Conservation (phyloP, 1,140 invertebrate genomes). For the Lordiphosa mommai region DNA sequence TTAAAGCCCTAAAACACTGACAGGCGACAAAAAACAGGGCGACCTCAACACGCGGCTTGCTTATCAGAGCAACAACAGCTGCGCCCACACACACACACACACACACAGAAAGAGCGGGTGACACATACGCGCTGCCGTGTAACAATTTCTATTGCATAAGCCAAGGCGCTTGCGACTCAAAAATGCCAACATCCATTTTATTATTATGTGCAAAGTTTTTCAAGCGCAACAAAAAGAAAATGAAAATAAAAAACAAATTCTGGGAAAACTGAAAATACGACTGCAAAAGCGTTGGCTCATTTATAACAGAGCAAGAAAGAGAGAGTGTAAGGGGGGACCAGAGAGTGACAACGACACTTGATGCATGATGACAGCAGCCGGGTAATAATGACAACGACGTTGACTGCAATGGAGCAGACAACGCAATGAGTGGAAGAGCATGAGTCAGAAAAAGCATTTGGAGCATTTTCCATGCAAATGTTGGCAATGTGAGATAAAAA, state of each 20-base stretch:
- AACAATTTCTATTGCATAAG: slow-evolving; percentile 69
- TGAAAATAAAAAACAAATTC: slow-evolving; percentile 54
- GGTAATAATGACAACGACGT: slow-evolving; percentile 71
- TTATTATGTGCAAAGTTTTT: slow-evolving; percentile 74
- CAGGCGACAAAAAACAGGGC: slow-evolving; percentile 17
- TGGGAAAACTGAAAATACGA: slow-evolving; percentile 59
- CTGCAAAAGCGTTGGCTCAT: slow-evolving; percentile 31
- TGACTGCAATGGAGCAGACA: slow-evolving; percentile 39
- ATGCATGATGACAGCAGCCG: slow-evolving; percentile 71
- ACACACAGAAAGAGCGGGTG: background rate
- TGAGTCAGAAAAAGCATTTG: slow-evolving; percentile 43
- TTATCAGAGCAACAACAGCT: slow-evolving; percentile 67
- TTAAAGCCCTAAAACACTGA: slow-evolving; percentile 44
- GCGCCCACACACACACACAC: slow-evolving; percentile 28
- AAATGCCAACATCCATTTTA: slow-evolving; percentile 71
- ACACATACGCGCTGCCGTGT: slow-evolving; percentile 6
- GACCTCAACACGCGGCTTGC: slow-evolving; percentile 52
- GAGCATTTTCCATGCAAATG: slow-evolving; percentile 72
- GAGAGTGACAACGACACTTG: slow-evolving; percentile 65
- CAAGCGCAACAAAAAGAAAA: slow-evolving; percentile 26
- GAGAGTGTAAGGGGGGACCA: background rate
- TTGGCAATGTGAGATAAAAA: slow-evolving; percentile 67
- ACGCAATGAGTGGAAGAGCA: slow-evolving; percentile 14
- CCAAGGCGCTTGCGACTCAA: slow-evolving; percentile 51
- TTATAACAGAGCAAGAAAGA: slow-evolving; percentile 14